A percentile compares a stretch with the other conserved stretches of the same genome.
Conservation (phyloP, 2,888 invertebrate genomes). For the Ephialtes manifestator region DNA sequence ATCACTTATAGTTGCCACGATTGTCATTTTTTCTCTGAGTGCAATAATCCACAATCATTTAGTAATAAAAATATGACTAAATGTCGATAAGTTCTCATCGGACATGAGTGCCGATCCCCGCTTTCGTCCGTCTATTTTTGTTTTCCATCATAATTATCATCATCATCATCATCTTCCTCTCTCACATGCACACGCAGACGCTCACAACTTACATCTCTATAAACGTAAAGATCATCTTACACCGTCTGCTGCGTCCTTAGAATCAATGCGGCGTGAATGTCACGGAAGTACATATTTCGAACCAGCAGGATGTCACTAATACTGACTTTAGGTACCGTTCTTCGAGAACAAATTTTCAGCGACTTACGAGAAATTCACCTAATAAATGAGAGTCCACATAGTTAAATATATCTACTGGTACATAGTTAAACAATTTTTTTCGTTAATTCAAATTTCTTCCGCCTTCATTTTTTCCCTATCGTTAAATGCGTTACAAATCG, state of each 20-base stretch:
- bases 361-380: slow-evolving; percentile 2
- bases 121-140: slow-evolving; percentile 1
- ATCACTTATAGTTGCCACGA: too few relatives aligned
- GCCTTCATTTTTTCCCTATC: neutral
- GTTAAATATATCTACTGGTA: slow-evolving; percentile 11
- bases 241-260: slow-evolving; percentile 42
- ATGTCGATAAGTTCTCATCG: too few relatives aligned
- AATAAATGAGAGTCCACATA: slow-evolving; percentile 24
- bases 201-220: slow-evolving; percentile 38
- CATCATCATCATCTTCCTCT: neutral
- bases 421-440: neutral
- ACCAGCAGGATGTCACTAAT: slow-evolving; percentile 70
- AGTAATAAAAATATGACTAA: too few relatives aligned
- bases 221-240: slow-evolving; percentile 13
- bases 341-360: slow-evolving; percentile 49
- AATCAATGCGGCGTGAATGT: slow-evolving; percentile 59
- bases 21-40: too few relatives aligned
- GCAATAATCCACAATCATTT: too few relatives aligned
- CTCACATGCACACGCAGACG: slow-evolving; percentile 43
- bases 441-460: neutral
- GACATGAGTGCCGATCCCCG: too few relatives aligned
- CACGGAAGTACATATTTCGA: slow-evolving; percentile 70
- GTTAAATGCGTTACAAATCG: neutral
- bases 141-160: neutral
- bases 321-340: slow-evolving; percentile 66